These are phyloP conservation scores for Plotosus lineatus DNA, from an alignment of 2,113 vertebrate genomes.

Conservation along the genomic window DNA sequence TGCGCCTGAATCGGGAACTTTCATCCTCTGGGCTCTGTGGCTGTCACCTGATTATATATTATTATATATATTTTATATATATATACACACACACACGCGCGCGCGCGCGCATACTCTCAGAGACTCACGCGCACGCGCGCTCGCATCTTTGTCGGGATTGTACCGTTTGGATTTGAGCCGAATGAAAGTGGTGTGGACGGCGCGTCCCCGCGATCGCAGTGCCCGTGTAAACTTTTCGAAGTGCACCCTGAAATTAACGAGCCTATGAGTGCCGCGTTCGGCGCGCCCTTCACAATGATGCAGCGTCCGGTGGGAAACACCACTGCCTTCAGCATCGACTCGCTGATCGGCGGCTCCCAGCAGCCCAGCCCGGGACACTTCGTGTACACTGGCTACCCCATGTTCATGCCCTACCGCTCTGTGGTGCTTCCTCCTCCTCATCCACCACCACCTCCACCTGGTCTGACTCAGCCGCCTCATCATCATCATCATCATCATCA, in stretches of 20 bases:
- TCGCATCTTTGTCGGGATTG: neutral
- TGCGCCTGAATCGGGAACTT: neutral
- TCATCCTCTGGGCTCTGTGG: neutral
- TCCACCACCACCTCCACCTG: conserved; percentile 80
- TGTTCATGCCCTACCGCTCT: conserved; percentile 95
- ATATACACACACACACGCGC: neutral
- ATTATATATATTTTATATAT: no score
- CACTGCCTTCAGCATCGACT: conserved; percentile 95
- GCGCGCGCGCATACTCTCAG: neutral
- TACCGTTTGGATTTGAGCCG: neutral
- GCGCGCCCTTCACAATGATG: conserved; percentile 89
- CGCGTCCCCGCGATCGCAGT: neutral
- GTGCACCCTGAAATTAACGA: conserved; percentile 6
- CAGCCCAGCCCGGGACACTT: conserved; percentile 89
- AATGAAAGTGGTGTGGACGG: neutral
- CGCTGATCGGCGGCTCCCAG: conserved; percentile 88
- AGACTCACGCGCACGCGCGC: neutral
- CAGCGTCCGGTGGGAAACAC: conserved; percentile 92
- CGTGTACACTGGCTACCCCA: conserved; percentile 92
- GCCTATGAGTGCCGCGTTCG: conserved; percentile 88
- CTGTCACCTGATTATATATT: neutral
- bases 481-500: conserved; percentile 77
- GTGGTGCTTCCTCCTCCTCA: conserved; percentile 90
- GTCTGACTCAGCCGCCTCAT: conserved; percentile 71
- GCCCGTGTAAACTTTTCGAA: neutral